A percentile compares a stretch with the other conserved stretches of the same genome.
These are phyloP conservation scores for Eclectus roratus DNA, from an alignment of 2,113 vertebrate genomes.

Conservation along the genomic window DNA sequence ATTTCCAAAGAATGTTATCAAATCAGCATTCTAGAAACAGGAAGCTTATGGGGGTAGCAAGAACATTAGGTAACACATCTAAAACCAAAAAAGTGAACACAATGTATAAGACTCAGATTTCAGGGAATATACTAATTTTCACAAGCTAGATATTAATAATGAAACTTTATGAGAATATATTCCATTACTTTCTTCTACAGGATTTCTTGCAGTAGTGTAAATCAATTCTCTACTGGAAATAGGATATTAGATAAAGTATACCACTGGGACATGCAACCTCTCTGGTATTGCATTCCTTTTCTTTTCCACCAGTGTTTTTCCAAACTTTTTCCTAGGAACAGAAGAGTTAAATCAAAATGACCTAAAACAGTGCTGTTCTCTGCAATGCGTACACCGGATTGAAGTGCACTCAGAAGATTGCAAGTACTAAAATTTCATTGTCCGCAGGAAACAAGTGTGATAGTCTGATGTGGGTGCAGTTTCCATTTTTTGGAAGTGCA, in stretches of 20 bases:
- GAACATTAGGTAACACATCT: neutral
- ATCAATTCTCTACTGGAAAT: neutral
- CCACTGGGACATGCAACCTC: neutral
- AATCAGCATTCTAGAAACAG: neutral
- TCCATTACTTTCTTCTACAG: neutral
- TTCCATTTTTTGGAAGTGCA: neutral
- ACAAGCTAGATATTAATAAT: neutral
- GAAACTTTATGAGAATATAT: neutral
- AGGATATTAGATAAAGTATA: neutral
- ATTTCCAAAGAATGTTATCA: neutral
- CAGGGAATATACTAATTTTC: neutral
- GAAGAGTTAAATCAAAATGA: neutral
- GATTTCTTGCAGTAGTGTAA: neutral
- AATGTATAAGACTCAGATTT: neutral
- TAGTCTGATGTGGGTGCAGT: neutral
- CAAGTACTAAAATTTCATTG: neutral
- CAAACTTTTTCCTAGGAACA: neutral
- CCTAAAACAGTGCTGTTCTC: neutral
- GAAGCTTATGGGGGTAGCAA: neutral
- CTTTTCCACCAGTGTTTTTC: neutral
- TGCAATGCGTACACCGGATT: neutral
- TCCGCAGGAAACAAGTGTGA: neutral
- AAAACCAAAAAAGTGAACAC: neutral
- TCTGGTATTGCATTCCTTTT: neutral
- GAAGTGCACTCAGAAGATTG: neutral